Base-by-base conservation (phyloP, 35 echinoderm and acorn worm genomes). In the Apostichopus californicus region DNA sequence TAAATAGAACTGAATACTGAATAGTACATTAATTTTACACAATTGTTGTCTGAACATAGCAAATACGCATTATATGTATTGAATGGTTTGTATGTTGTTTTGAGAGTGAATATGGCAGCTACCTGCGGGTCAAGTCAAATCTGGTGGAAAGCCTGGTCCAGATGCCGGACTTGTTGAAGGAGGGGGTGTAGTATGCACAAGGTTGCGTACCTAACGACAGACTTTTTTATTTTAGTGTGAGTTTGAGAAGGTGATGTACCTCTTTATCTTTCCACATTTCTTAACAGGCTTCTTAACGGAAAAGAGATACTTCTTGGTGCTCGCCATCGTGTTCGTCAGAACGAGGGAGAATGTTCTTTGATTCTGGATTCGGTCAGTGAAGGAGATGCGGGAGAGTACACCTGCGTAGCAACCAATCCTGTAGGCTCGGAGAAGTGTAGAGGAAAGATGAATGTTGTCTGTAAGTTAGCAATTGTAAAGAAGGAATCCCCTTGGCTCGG, bases 391-490 rank as follows among this genome's bases (percentile, higher is more conserved):
- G 95, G 93, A 54, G 95, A 96, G 13, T 93, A 95, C 78, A 63
- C 86, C 63, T 96, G 95, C 59, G 97, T 96, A 87, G 95, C 95
- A 6, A 77, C 78, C 18, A 99, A 99, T 91, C 94, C 94, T 26
- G 14, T 71, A 14, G 97, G 97, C 28, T 94, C 93, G 5, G 97
- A 94, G 80, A 95, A 87, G 75, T 94, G 93, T 65, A 78, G 83
- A 56, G 95, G 93, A 22, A 99, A 99, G 80, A 90, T 99, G 13
- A 56, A 10, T 5, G 93, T 99, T 55, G 81, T 94, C 15, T 80
- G 97, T 99, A 92, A 90, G 97, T 94, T 9, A 8, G 93, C 63
- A 46, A 77, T 61, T 93, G 1, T 46, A 46, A 46, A 46, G 34
- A 46, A 46, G 34, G 0, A 46, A 46, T 46, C 34, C 34, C 0